Conservation (phyloP, 2,888 invertebrate species). For the Limulus polyphemus region DNA sequence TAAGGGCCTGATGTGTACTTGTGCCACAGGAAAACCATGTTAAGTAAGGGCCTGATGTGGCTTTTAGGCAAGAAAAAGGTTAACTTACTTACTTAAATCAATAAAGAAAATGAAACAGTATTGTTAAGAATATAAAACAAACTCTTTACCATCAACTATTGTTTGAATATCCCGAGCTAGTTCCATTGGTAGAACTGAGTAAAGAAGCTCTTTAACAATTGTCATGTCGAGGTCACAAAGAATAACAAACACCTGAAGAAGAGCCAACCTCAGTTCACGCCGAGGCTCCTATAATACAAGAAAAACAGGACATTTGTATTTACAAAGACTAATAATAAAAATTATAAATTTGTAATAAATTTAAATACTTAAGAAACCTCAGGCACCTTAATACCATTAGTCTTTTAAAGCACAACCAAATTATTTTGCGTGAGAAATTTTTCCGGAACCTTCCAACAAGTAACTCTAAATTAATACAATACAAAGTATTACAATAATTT, state of each 20-base stretch:
- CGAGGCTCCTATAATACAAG: constrained; percentile 15
- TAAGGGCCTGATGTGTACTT: too few species aligned
- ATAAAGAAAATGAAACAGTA: constrained; percentile 6
- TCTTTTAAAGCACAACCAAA: not conserved
- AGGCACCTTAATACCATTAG: not conserved
- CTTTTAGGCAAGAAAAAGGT: too few species aligned
- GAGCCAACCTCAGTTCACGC: constrained; percentile 15
- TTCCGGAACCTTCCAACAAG: too few species aligned
- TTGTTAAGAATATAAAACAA: not conserved
- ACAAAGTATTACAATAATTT: too few species aligned
- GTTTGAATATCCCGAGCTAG: constrained; percentile 54
- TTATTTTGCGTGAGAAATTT: too few species aligned
- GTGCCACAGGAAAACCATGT: too few species aligned
- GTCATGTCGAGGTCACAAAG: constrained; percentile 21
- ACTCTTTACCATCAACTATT: constrained; percentile 30
- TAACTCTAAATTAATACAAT: too few species aligned
- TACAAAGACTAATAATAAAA: not conserved
- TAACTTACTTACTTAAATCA: constrained; percentile 12
- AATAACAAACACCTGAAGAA: constrained; percentile 22
- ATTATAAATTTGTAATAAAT: not conserved
- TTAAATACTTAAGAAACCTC: constrained; percentile 9
- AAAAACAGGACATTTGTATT: not conserved
- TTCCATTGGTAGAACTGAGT: constrained; percentile 79
- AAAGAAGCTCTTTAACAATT: constrained; percentile 46
- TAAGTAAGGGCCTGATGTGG: too few species aligned